Evolutionary conservation across 2,797 vertebrate species (phyloP).

Genomic region (Tadarida brasiliensis): DNA sequence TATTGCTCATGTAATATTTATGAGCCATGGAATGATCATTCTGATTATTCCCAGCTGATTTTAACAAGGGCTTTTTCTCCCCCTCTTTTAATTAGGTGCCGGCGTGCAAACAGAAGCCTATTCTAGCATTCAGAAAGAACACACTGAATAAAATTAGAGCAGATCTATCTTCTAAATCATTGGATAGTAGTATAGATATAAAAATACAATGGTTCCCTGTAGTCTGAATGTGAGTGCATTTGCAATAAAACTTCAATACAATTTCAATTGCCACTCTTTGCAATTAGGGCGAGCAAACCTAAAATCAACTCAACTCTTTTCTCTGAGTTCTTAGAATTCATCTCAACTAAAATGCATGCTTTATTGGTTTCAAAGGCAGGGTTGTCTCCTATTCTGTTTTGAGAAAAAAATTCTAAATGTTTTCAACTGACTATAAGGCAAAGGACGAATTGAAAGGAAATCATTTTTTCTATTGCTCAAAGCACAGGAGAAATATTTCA

Average conservation of each 20-base stretch:
- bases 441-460: slow-evolving; percentile 65
- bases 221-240: slow-evolving; percentile 56
- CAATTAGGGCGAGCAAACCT: slow-evolving; percentile 40
- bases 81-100: slow-evolving; percentile 76
- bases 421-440: slow-evolving; percentile 26
- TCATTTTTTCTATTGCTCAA: slow-evolving; percentile 39
- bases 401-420: slow-evolving; percentile 39
- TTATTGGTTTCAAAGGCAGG: neutral
- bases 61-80: slow-evolving; percentile 71
- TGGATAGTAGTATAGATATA: slow-evolving; percentile 74
- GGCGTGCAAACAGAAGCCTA: slow-evolving; percentile 61
- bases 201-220: slow-evolving; percentile 67
- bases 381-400: neutral
- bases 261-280: slow-evolving; percentile 38
- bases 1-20: slow-evolving; percentile 78
- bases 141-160: slow-evolving; percentile 76
- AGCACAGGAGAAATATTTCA: slow-evolving; percentile 54
- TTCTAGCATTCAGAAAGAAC: slow-evolving; percentile 74
- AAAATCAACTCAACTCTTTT: slow-evolving; percentile 55
- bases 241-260: slow-evolving; percentile 58
- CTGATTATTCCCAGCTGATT: slow-evolving; percentile 80
- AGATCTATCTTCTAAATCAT: slow-evolving; percentile 74
- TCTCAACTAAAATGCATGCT: neutral
- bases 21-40: slow-evolving; percentile 79
- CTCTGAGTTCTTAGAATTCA: neutral